Evolutionary conservation across 2,113 vertebrate genomes (phyloP).

Genomic region (Syrrhaptes paradoxus): DNA sequence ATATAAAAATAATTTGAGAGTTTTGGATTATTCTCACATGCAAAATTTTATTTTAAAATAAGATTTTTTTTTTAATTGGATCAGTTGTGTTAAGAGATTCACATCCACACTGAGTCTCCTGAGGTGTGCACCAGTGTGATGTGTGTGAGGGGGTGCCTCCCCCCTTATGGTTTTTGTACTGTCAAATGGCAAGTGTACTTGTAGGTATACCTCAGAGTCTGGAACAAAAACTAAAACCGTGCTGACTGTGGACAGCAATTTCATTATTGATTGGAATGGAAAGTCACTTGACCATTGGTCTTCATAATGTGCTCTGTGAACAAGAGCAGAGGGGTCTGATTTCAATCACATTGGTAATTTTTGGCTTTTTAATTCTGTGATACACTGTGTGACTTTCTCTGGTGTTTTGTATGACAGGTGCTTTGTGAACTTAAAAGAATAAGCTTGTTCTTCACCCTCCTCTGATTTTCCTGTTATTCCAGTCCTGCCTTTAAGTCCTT

Average conservation of each 20-base stretch:
- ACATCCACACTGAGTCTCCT: accelerated
- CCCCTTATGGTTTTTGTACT: background rate
- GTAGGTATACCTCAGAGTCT: background rate
- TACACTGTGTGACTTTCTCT: background rate
- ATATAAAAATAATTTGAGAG: background rate
- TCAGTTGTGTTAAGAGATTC: background rate
- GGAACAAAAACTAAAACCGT: background rate
- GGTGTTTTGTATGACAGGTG: background rate
- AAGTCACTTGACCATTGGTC: background rate
- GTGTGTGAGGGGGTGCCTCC: background rate
- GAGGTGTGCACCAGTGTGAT: background rate
- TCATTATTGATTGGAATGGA: background rate
- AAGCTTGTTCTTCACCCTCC: background rate
- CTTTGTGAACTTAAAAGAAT: background rate
- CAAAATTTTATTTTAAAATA: background rate
- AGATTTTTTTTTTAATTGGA: background rate
- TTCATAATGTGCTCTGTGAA: background rate
- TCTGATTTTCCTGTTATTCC: slow-evolving; percentile 37
- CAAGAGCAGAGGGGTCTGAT: background rate
- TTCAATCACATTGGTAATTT: background rate
- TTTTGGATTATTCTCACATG: background rate
- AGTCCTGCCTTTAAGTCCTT: background rate
- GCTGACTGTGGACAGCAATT: background rate
- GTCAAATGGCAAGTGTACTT: background rate
- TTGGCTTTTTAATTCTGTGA: background rate